phyloP scores from a whole-genome alignment of 2,888 invertebrate genomes.

The Xestia sexstrigata region DNA sequence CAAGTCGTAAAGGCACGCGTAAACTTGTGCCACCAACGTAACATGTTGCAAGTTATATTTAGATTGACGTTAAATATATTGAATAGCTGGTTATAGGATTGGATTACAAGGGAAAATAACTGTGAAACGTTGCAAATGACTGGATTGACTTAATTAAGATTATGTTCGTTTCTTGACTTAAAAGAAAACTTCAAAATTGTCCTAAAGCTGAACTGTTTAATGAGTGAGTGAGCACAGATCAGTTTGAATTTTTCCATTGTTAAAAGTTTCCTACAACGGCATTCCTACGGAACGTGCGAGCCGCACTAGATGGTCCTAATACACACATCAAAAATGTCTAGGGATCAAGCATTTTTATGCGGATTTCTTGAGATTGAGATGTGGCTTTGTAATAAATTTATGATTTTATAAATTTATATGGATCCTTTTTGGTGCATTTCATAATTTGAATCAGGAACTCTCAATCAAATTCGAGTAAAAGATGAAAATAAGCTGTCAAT shows the following conservation, averaged over 20 bases:
- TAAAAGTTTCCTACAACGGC: background rate
- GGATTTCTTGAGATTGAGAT: too few relatives aligned
- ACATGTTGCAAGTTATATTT: conserved; percentile 54
- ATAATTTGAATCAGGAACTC: too few relatives aligned
- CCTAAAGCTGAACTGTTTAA: background rate
- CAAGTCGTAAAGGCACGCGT: conserved; percentile 45
- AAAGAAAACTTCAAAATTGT: background rate
- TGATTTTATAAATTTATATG: too few relatives aligned
- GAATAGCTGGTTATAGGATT: conserved; percentile 41
- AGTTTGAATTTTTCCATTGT: background rate
- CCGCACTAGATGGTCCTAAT: background rate
- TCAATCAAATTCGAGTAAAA: too few relatives aligned
- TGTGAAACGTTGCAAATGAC: background rate
- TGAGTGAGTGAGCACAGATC: background rate
- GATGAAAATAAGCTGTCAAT: too few relatives aligned
- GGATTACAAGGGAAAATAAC: conserved; percentile 29
- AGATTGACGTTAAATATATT: conserved; percentile 46
- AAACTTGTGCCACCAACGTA: conserved; percentile 29
- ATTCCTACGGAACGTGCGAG: background rate
- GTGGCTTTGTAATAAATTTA: too few relatives aligned
- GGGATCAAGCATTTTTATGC: too few relatives aligned
- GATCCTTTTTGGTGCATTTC: too few relatives aligned
- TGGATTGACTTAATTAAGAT: background rate
- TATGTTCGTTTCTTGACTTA: background rate
- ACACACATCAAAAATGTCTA: too few relatives aligned